Percentiles rank a stretch among this genome's conserved stretches.
Evolutionary conservation across 2,797 vertebrate species (phyloP).

Genomic region (Onychomys leucogaster): DNA sequence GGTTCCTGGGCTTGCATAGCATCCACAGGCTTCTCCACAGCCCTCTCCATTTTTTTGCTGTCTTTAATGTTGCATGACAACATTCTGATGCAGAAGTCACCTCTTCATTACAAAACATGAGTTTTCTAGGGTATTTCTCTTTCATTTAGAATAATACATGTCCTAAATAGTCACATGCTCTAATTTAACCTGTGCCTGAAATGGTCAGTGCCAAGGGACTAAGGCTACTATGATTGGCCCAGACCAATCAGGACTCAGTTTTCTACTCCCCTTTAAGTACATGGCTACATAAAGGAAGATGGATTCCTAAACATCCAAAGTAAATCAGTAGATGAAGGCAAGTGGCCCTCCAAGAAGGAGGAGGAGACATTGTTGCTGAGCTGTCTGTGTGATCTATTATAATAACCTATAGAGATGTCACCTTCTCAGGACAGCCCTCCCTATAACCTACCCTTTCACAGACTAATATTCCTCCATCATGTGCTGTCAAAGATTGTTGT

Average conservation of each 20-base stretch:
- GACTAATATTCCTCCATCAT: background rate
- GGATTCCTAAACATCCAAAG: background rate
- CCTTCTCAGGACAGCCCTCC: slow-evolving; percentile 1
- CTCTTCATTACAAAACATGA: background rate
- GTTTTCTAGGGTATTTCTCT: background rate
- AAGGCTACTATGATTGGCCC: background rate
- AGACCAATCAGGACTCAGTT: background rate
- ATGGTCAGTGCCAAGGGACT: background rate
- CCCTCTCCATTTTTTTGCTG: background rate
- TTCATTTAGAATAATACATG: background rate
- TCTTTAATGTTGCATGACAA: slow-evolving; percentile 8
- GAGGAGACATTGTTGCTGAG: background rate
- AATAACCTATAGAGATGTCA: background rate
- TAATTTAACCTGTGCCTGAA: background rate
- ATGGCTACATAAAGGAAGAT: background rate
- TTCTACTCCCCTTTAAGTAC: background rate
- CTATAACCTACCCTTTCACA: background rate
- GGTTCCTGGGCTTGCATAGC: background rate
- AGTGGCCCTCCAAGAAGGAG: background rate
- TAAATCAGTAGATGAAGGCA: background rate
- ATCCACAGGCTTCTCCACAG: background rate
- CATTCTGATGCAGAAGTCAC: background rate
- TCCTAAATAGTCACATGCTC: background rate
- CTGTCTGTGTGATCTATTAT: background rate
- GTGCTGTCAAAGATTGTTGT: background rate